Conservation (phyloP, 2,113 vertebrate genomes). For the Xiphophorus maculatus region DNA sequence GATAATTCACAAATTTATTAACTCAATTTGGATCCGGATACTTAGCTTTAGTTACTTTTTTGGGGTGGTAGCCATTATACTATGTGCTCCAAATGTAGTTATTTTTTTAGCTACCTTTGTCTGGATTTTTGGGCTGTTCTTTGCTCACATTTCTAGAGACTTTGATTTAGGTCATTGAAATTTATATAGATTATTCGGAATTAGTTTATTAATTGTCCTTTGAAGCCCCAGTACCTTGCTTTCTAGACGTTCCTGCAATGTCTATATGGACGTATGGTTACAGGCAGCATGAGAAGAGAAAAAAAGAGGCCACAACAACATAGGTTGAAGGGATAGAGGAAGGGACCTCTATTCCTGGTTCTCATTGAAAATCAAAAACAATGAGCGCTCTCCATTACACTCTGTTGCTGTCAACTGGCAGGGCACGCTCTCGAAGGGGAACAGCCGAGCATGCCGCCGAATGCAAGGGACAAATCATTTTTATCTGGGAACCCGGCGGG, state of each 20-base stretch:
- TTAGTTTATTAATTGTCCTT: no score
- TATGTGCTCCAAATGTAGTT: background rate
- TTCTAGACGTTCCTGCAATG: conserved; percentile 3
- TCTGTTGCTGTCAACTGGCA: conserved; percentile 62
- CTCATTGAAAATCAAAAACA: conserved; percentile 66
- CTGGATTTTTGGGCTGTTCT: background rate
- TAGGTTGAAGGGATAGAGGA: background rate
- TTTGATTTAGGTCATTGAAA: background rate
- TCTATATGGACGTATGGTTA: conserved; percentile 19
- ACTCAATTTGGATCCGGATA: background rate
- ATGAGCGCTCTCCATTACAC: conserved; percentile 62
- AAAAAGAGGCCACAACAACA: background rate
- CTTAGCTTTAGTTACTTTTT: background rate
- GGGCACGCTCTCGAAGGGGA: conserved; percentile 65
- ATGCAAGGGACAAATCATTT: conserved; percentile 82
- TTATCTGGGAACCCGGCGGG: conserved; percentile 77
- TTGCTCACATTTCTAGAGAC: background rate
- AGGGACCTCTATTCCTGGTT: conserved; percentile 24
- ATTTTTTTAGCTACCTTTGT: background rate
- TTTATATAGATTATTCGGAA: background rate
- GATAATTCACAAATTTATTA: background rate
- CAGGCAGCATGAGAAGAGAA: background rate
- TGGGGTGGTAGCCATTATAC: background rate
- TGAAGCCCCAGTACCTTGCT: background rate
- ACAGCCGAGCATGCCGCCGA: conserved; percentile 71